A percentile compares a stretch with the other conserved stretches of the same genome.
Evolutionary conservation across 2,113 vertebrate species (phyloP).

Genomic region (Agelaius tricolor): DNA sequence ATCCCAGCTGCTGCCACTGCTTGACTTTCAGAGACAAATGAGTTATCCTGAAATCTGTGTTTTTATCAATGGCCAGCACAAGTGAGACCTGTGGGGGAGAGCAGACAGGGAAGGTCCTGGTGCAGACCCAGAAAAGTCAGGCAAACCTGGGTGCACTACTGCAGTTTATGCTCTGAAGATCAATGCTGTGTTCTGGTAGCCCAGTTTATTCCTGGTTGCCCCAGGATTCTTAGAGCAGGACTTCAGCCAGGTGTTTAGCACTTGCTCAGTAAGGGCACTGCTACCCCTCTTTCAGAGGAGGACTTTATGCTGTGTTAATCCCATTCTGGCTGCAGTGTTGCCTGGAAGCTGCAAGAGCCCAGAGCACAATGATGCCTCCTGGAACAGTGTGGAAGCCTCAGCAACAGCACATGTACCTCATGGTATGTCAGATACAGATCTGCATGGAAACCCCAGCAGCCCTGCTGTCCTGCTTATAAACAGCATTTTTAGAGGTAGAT

Average conservation of each 20-base stretch:
- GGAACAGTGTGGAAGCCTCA: not conserved
- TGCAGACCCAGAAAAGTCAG: not conserved
- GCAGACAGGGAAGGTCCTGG: not conserved
- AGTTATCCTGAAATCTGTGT: not conserved
- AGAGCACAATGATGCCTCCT: accelerated
- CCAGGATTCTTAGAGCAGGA: not conserved
- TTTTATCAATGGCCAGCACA: not conserved
- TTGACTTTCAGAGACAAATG: not conserved
- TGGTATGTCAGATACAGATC: not conserved
- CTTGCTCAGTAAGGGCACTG: not conserved
- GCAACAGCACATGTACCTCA: not conserved
- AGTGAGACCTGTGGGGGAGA: not conserved
- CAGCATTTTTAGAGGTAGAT: not conserved
- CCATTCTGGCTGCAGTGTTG: not conserved
- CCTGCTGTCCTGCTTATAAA: not conserved
- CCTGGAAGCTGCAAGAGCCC: not conserved
- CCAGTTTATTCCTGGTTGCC: not conserved
- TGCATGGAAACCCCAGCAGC: not conserved
- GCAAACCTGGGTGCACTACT: not conserved
- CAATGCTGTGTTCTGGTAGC: accelerated
- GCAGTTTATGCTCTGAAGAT: not conserved
- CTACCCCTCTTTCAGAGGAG: not conserved
- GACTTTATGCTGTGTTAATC: not conserved
- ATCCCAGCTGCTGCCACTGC: not conserved
- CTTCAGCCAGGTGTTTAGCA: not conserved